phyloP scores from a whole-genome alignment of 2,888 invertebrate species.

The Electrophaes corylata region DNA sequence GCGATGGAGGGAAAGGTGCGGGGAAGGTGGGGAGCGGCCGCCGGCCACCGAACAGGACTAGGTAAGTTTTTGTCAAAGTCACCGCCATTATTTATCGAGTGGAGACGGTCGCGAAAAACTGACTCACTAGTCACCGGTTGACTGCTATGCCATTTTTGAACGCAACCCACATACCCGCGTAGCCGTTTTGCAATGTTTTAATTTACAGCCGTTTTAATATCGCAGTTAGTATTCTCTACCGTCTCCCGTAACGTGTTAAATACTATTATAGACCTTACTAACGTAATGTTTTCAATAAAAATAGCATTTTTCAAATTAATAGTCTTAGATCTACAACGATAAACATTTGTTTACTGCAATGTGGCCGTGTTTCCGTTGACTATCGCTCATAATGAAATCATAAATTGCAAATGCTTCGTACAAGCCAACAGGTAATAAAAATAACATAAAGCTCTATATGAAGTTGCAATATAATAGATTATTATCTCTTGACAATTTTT shows the following conservation, averaged over 20 bases:
- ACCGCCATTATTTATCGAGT: constrained; percentile 83
- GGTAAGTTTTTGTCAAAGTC: constrained; percentile 84
- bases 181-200: constrained; percentile 80
- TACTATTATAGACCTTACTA: constrained; percentile 11
- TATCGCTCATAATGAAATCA: constrained; percentile 13
- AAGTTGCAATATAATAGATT: neutral
- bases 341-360: constrained; percentile 24
- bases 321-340: constrained; percentile 14
- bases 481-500: neutral
- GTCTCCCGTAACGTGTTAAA: constrained; percentile 41
- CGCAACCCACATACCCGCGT: constrained; percentile 70
- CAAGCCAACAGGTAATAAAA: neutral
- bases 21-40: constrained; percentile 64
- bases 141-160: constrained; percentile 79
- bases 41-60: constrained; percentile 81
- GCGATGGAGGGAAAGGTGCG: constrained; percentile 39
- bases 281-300: constrained; percentile 8
- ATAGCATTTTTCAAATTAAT: constrained; percentile 15
- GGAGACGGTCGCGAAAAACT: constrained; percentile 84
- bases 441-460: neutral
- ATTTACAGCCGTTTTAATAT: constrained; percentile 68
- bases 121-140: constrained; percentile 73
- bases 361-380: constrained; percentile 25
- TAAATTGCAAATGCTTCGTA: neutral
- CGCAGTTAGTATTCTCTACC: constrained; percentile 47